These are phyloP conservation scores for Musca vetustissima DNA, from an alignment of 1,140 invertebrate genomes.

Conservation along the genomic window DNA sequence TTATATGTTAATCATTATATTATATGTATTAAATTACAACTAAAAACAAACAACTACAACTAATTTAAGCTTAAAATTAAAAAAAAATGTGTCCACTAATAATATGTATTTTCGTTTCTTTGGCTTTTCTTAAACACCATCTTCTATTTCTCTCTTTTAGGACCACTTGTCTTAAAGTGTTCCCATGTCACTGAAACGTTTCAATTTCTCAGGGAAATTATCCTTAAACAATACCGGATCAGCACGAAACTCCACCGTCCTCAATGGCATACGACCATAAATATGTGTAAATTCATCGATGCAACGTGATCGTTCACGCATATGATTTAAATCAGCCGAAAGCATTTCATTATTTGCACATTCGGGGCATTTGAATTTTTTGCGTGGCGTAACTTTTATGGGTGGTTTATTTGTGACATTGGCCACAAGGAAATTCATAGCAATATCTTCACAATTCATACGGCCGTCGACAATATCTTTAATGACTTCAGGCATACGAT, in stretches of 20 bases:
- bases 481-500: constrained; percentile 76
- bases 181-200: constrained; percentile 89
- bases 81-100: too few species aligned
- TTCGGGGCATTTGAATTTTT: constrained; percentile 97
- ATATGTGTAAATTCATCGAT: constrained; percentile 83
- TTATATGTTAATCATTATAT: too few species aligned
- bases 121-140: neutral
- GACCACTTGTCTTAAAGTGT: constrained; percentile 7
- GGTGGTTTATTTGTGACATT: constrained; percentile 96
- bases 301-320: constrained; percentile 90
- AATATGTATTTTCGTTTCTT: neutral
- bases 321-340: constrained; percentile 88
- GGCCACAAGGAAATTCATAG: constrained; percentile 98
- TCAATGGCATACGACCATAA: constrained; percentile 86
- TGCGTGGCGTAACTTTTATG: constrained; percentile 95
- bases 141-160: neutral
- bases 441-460: constrained; percentile 99
- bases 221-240: constrained; percentile 94
- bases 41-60: too few species aligned
- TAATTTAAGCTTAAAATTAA: too few species aligned
- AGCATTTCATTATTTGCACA: constrained; percentile 93
- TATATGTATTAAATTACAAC: too few species aligned
- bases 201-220: constrained; percentile 81
- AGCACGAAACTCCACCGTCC: constrained; percentile 88
- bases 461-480: constrained; percentile 84